Evolutionary conservation across 2,888 invertebrate species (phyloP), one percentile per base, ranked within the genome.

Genomic region (Charanyca ferruginea): DNA sequence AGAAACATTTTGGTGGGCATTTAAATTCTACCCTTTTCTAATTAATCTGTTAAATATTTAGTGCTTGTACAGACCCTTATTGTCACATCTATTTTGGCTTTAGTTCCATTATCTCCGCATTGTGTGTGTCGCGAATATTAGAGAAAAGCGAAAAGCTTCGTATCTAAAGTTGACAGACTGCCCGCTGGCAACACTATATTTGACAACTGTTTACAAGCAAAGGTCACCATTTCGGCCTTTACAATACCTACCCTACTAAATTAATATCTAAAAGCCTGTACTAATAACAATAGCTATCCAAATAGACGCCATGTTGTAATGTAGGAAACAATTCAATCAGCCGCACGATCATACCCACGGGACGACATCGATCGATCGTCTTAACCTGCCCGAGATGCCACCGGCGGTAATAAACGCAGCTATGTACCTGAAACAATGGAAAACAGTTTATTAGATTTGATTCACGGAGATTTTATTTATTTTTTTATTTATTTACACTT

Each of bases 361-460:
- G 75, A 73, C 55, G 28, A 3, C 16, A 45, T 49, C 75, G 54
- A 68, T 77, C 63, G 68, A 54, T 73, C 53, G 79, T 18, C 65
- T 58, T 55, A 51, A 28, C 60, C 52, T 23, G 65, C 11, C 22
- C 13, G 54, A 71, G 45, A 45, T 22, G 48, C 49, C 57, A 38
- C n/a, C 22, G 20, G 47, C 13, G 23, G 63, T 76, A 72, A 64
- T 62, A 65, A 66, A 54, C 61, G 48, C 60, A 44, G 69, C 63
- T 66, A 69, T 75, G 73, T 83, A 83, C 83, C 83, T 83, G 83
- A 23, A 83, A 83, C 79, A 83, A 79, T 28, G 3, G 38, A 49
- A 81, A 73, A 60, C 8, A 11, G 22, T 51, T 73, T 53, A 64
- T 72, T 75, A 80, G 70, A 22, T 20, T 32, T 62, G 45, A 11